Base-by-base conservation (phyloP, 2,888 invertebrate genomes). In the Nineta flava region DNA sequence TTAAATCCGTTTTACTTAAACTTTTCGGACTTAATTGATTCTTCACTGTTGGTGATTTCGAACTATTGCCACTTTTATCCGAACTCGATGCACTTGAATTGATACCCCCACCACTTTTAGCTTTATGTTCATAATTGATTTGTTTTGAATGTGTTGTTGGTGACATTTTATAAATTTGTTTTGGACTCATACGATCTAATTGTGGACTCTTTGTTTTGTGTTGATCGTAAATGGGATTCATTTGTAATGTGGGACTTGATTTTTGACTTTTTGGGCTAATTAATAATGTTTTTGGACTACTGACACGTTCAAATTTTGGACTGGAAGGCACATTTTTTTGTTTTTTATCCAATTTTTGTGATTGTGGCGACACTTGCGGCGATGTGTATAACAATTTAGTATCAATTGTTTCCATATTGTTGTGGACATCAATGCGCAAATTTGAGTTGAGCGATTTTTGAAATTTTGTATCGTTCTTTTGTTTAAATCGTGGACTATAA, bases 401-500 rank as follows among this genome's bases (percentile, higher is more conserved):
- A n/a, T 40, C 41, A 4, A 26, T 10, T 26, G 17, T 40, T 12
- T 40, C 35, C 5, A 13, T 21, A 15, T 40, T 48, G 9, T 40
- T 48, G 9, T 21, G 26, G 9, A 13, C 35, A 31, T 41, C 48
- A n/a, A 41, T 48, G 6, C 31, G 34, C 26, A 41, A 26, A 41
- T 48, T 48, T 26, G 32, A 35, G 13, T 19, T 7, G 13, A 41
- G 12, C 16, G 10, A 13, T 26, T 48, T 48, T 26, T 48, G 48
- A 13, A 35, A 48, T 41, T 48, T 48, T 26, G 35, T 21, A 26
- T 48, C 45, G 15, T 19, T 17, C 19, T 49, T 44, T 16, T 60
- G 62, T 51, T 67, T 67, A 50, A 65, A 54, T 49, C 67, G 66
- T 3, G 67, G 68, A 52, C 65, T 68, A 53, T 66, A 67, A 53